These are phyloP conservation scores for Phalangium opilio DNA, from an alignment of 2,888 invertebrate species.

Conservation along the genomic window DNA sequence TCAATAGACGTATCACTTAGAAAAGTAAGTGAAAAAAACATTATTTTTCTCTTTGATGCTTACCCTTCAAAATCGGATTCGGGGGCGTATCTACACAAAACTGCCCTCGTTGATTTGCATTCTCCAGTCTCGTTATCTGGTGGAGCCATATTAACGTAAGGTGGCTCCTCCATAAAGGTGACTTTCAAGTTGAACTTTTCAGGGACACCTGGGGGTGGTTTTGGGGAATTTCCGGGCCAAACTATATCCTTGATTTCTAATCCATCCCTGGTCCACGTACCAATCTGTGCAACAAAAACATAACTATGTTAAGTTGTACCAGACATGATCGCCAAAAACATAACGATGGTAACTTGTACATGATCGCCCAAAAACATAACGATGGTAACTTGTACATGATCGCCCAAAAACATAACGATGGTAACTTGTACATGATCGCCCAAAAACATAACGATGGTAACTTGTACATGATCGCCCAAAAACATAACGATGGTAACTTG, in stretches of 20 bases:
- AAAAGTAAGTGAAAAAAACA: too few relatives aligned
- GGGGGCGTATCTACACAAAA: constrained; percentile 68
- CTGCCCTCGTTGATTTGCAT: constrained; percentile 76
- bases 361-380: too few relatives aligned
- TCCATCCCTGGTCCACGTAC: constrained; percentile 64
- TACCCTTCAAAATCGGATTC: constrained; percentile 65
- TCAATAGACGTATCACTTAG: too few relatives aligned
- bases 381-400: too few relatives aligned
- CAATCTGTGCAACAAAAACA: constrained; percentile 49
- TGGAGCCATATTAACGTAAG: constrained; percentile 85
- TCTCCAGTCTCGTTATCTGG: constrained; percentile 83
- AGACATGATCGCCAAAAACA: too few relatives aligned
- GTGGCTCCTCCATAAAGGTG: constrained; percentile 84
- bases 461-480: too few relatives aligned
- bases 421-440: too few relatives aligned
- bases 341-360: too few relatives aligned
- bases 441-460: too few relatives aligned
- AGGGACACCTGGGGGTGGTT: constrained; percentile 92
- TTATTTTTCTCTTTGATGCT: constrained; percentile 20
- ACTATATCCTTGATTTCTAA: constrained; percentile 88
- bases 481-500: too few relatives aligned
- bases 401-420: too few relatives aligned
- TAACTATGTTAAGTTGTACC: too few relatives aligned
- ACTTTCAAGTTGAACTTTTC: constrained; percentile 83
- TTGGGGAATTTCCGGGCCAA: constrained; percentile 92